Evolutionary conservation across 2,797 vertebrate genomes (phyloP), one percentile per base, ranked within the genome.

Genomic region (Poecilia picta): DNA sequence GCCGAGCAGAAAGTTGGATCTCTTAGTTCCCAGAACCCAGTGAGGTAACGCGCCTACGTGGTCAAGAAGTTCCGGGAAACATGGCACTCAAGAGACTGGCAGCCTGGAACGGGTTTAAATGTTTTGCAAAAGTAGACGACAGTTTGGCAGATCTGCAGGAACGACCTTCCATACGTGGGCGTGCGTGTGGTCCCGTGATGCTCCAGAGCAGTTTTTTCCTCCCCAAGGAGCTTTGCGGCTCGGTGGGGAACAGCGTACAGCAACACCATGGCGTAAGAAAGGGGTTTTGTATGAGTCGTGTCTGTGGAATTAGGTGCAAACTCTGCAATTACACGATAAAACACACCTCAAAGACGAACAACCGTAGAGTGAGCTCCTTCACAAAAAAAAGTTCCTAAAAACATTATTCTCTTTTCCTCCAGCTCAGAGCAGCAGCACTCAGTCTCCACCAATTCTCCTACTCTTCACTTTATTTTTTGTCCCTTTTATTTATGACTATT

Each of bases 351-450:
- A 88, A 88, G 89, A 91, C 83, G 53, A 90, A 88, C 83, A 90
- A 88, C 83, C 80, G 89, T 89, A 90, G 91, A 88, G 89, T 84
- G 85, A 94, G 91, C 86, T 92, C 93, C 95, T 96, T 95, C 95
- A 91, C 88, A 84, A 51, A 51, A 23, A 51, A 87, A 83, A 88
- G 93, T 95, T 95, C 95, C 90, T 84, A 93, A 92, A 89, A 73
- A 82, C 28, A 82, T 93, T 84, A 83, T 91, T 89, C 77, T 94
- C 90, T 93, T 95, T 71, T 89, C 89, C 91, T 94, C 92, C 94
- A 91, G 95, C 94, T 93, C 95, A 93, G 95, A 96, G 96, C 96
- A 96, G 96, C 96, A 96, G 95, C 94, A 92, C 90, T 93, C 90
- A 91, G 92, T 92, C 85, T 84, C 86, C 64, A 75, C 85, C 75